Base-by-base conservation (phyloP, 2,888 invertebrate species). In the Hermaeophaga mercurialis region DNA sequence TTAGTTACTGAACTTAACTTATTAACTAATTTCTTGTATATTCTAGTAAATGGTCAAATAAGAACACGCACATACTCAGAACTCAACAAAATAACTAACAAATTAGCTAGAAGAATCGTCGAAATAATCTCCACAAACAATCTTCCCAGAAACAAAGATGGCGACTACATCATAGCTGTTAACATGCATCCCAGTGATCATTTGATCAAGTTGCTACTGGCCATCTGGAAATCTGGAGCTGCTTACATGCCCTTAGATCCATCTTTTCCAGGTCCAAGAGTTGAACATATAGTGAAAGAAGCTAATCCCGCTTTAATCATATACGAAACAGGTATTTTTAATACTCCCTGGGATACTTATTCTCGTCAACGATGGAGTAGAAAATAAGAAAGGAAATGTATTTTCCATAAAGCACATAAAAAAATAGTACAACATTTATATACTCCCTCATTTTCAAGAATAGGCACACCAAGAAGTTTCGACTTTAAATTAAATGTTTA, bases 211-310 rank as follows among this genome's bases (percentile, higher is more conserved):
- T 78, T 86, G 0, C 76, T 94, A 14, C 75, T 94, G 58, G 85
- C 90, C 0, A 84, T 88, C 46, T 86, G 91, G 84, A 92, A 93
- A 78, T 81, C 88, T 0, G 93, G 94, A 0, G 90, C 89, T 11
- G 89, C 92, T 0, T 94, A 94, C 77, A 79, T 94, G 48, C 94
- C 94, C 0, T 80, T 94, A 67, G 93, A 93, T 72, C 84, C 86
- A 0, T 82, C 81, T 26, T 83, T 83, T 63, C 93, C 94, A 0
- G 82, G 82, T 18, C 82, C 84, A 1, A 82, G 94, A 63, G 83
- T 92, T 38, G 81, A 85, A 14, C 90, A 92, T 69, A 92, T 94
- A 49, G 73, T 93, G 9, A 78, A 81, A 14, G 92, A 92, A 72
- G 83, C 91, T 0, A 82, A 84, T 58, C 93, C 93, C 0, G 80